Evolutionary conservation across 1,140 invertebrate genomes (phyloP).

Genomic region (Drosophila melanogaster): DNA sequence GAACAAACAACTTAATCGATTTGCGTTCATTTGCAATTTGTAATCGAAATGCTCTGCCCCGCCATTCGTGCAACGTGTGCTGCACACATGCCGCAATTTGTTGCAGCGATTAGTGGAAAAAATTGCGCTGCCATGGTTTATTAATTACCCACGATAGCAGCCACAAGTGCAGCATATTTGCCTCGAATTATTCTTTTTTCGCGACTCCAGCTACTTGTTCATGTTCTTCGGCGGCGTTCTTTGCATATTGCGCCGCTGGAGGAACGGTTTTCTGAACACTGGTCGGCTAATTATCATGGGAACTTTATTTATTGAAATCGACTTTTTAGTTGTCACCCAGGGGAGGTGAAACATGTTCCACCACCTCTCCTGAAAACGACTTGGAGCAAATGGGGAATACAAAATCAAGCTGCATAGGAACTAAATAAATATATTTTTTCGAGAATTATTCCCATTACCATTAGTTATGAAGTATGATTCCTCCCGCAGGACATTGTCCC

Average conservation of each 20-base stretch:
- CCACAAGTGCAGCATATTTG: constrained; percentile 53
- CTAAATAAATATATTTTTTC: too few relatives aligned
- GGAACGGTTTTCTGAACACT: constrained; percentile 20
- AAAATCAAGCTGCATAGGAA: neutral
- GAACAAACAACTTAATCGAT: constrained; percentile 79
- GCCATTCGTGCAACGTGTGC: constrained; percentile 62
- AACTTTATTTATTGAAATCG: constrained; percentile 35
- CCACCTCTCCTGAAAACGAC: too few relatives aligned
- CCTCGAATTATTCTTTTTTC: constrained; percentile 19
- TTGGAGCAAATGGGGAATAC: neutral
- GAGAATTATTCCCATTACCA: neutral
- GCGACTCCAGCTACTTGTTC: constrained; percentile 13
- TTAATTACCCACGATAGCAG: constrained; percentile 77
- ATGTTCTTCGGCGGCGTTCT: constrained; percentile 13
- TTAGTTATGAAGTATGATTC: too few relatives aligned
- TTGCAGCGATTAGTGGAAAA: constrained; percentile 76
- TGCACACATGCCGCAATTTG: constrained; percentile 78
- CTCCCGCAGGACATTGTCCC: constrained; percentile 18
- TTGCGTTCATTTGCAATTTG: constrained; percentile 82
- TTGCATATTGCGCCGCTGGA: constrained; percentile 6
- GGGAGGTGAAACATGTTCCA: neutral
- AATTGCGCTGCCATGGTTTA: constrained; percentile 73
- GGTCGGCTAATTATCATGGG: constrained; percentile 30
- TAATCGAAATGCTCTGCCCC: constrained; percentile 60
- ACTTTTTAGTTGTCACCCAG: constrained; percentile 18